Evolutionary conservation across 2,888 invertebrate species (phyloP).

Genomic region (Tenthredo distinguenda): DNA sequence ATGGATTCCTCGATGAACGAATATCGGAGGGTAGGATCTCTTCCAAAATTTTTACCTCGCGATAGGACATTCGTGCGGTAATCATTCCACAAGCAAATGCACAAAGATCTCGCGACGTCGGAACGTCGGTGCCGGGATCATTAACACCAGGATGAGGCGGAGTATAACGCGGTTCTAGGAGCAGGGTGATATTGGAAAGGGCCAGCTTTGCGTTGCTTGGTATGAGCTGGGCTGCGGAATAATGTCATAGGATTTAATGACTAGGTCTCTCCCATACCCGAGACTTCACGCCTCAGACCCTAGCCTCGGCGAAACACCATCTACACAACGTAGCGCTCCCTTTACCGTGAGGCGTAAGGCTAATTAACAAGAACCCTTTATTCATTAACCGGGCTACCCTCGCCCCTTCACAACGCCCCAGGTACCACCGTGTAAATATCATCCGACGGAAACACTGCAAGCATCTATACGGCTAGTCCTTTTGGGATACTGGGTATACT

Average conservation of each 20-base stretch:
- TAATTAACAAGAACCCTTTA: slow-evolving; percentile 51
- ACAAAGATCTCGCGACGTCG: neutral
- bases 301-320: neutral
- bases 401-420: slow-evolving; percentile 15
- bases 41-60: neutral
- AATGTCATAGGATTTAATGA: slow-evolving; percentile 48
- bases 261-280: neutral
- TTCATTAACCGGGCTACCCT: slow-evolving; percentile 47
- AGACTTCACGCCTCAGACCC: neutral
- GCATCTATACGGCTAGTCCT: neutral
- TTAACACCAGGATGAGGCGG: slow-evolving; percentile 31
- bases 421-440: slow-evolving; percentile 48
- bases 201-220: neutral
- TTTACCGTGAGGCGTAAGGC: slow-evolving; percentile 32
- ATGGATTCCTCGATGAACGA: neutral
- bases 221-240: slow-evolving; percentile 13
- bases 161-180: neutral
- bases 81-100: neutral
- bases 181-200: slow-evolving; percentile 45
- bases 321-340: neutral
- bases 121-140: slow-evolving; percentile 20
- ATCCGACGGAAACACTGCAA: neutral
- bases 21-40: neutral
- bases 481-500: neutral
- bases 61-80: neutral